Percentiles rank a stretch among this genome's conserved stretches.
These are phyloP conservation scores for Heliothis virescens DNA, from an alignment of 1,140 invertebrate genomes.

Conservation along the genomic window DNA sequence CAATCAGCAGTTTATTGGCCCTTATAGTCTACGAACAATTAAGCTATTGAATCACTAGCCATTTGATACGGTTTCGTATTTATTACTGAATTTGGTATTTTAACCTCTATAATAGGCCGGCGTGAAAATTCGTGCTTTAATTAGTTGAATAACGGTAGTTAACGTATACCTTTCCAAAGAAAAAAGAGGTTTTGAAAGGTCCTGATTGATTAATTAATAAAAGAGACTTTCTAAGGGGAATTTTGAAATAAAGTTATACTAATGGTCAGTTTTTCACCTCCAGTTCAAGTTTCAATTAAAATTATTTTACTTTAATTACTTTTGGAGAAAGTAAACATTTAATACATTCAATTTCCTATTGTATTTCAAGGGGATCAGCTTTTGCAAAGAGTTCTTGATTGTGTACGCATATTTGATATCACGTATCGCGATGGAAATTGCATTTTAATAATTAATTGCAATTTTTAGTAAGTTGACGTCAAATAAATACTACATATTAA, in stretches of 20 bases:
- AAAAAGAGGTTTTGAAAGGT: too few species aligned
- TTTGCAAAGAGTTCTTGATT: neutral
- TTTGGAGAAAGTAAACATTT: too few species aligned
- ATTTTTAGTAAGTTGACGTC: neutral
- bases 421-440: conserved; percentile 14
- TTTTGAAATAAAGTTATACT: too few species aligned
- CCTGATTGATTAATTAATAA: neutral
- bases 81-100: conserved; percentile 6
- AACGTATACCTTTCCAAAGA: neutral
- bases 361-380: neutral
- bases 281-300: too few species aligned
- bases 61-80: conserved; percentile 31
- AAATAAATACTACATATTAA: neutral
- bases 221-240: neutral
- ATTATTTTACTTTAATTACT: too few species aligned
- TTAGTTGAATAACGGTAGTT: neutral
- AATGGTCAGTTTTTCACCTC: too few species aligned
- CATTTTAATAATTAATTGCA: too few species aligned
- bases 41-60: conserved; percentile 17
- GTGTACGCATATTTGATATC: neutral
- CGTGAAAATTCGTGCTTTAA: conserved; percentile 28
- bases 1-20: conserved; percentile 7
- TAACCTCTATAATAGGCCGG: neutral
- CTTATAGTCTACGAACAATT: conserved; percentile 3
- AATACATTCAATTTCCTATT: too few species aligned